Percentiles rank a stretch among this genome's conserved stretches.
Conservation (phyloP, 2,888 invertebrate species). For the Lycocerus yunnanus region DNA sequence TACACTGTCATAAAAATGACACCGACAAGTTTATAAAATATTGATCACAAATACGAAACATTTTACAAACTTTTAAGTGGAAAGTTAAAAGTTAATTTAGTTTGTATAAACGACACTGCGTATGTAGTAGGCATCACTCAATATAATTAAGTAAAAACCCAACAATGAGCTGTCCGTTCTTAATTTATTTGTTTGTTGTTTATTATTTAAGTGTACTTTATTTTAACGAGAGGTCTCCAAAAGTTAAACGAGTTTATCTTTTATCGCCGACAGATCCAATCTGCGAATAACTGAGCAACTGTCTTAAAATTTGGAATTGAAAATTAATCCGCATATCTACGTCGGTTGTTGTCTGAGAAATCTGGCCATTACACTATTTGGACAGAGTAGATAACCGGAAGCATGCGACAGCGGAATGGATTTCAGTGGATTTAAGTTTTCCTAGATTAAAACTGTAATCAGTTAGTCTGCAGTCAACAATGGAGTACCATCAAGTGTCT, state of each 20-base stretch:
- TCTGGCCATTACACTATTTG: neutral
- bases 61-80: neutral
- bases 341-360: neutral
- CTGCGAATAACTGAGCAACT: neutral
- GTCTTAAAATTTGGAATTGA: neutral
- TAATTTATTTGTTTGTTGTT: neutral
- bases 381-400: neutral
- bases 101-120: neutral
- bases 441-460: neutral
- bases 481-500: neutral
- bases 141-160: neutral
- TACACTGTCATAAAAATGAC: neutral
- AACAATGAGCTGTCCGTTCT: neutral
- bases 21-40: neutral
- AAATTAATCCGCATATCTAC: neutral
- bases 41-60: neutral
- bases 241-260: neutral
- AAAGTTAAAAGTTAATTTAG: neutral
- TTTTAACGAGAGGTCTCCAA: neutral
- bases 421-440: neutral
- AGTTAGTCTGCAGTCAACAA: neutral
- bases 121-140: neutral
- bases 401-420: too few relatives aligned
- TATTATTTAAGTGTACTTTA: neutral
- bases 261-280: neutral